phyloP scores from a whole-genome alignment of 1,140 invertebrate species.

The Cotesia chilonis region DNA sequence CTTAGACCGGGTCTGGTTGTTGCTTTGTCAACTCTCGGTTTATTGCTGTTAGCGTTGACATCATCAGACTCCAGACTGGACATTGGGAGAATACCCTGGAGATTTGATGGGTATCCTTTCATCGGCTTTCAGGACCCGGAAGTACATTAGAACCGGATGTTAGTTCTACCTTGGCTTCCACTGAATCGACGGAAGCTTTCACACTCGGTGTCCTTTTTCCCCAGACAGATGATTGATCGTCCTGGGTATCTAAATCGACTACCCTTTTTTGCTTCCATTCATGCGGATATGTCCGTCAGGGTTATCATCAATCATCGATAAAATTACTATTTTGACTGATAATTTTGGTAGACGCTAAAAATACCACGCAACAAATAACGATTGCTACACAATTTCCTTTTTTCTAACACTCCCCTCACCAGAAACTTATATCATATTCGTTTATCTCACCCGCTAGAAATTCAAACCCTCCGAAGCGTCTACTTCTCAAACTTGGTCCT shows the following conservation, averaged over 20 bases:
- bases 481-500: constrained; percentile 8
- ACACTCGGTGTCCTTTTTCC: background rate
- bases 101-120: constrained; percentile 33
- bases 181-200: constrained; percentile 21
- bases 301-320: background rate
- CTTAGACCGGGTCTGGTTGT: constrained; percentile 7
- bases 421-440: constrained; percentile 38
- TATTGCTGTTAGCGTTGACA: background rate
- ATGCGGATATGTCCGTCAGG: background rate
- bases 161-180: constrained; percentile 46
- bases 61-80: constrained; percentile 5
- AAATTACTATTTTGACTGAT: too few species aligned
- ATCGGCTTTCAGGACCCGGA: constrained; percentile 45
- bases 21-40: background rate
- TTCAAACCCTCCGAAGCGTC: background rate
- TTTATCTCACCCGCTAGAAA: constrained; percentile 39
- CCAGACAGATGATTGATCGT: constrained; percentile 23
- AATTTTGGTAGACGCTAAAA: too few species aligned
- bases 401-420: constrained; percentile 16
- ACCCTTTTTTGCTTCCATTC: background rate
- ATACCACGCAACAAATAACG: too few species aligned
- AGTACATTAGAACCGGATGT: constrained; percentile 60
- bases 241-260: background rate
- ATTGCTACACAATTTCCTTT: constrained; percentile 3
- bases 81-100: background rate